Conservation (phyloP, 1,140 invertebrate genomes). For the Cydia fagiglandana region DNA sequence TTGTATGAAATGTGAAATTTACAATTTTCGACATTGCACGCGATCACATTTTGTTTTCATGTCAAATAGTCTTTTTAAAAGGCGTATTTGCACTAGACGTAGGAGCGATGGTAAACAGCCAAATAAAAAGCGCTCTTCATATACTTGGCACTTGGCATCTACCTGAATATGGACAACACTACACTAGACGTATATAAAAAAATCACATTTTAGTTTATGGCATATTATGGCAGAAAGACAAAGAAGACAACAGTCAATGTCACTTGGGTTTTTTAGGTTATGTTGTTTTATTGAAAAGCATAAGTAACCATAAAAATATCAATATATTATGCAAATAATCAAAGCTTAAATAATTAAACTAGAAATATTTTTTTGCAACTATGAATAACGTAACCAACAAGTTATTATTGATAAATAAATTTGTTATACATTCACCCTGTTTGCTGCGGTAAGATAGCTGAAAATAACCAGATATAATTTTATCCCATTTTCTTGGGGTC, state of each 20-base stretch:
- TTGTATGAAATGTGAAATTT: conserved; percentile 26
- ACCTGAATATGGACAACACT: background rate
- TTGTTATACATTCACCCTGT: background rate
- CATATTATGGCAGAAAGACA: too few species aligned
- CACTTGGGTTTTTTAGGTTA: background rate
- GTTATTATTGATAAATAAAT: conserved; percentile 15
- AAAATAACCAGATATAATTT: background rate
- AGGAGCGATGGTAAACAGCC: background rate
- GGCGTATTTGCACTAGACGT: background rate
- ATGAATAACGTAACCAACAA: conserved; percentile 35
- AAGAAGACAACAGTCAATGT: background rate
- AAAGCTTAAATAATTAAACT: background rate
- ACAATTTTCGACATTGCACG: background rate
- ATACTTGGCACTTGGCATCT: background rate
- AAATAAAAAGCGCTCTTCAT: background rate
- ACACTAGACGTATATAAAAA: background rate
- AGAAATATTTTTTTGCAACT: conserved; percentile 4
- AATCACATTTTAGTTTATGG: background rate
- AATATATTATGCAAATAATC: background rate
- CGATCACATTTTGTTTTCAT: conserved; percentile 24
- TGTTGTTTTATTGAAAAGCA: background rate
- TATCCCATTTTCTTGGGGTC: too few species aligned
- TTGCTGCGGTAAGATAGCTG: conserved; percentile 2
- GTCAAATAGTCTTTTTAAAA: background rate
- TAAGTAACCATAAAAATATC: background rate